These are phyloP conservation scores for Thryonomys swinderianus DNA, from an alignment of 2,113 vertebrate genomes.

Conservation along the genomic window DNA sequence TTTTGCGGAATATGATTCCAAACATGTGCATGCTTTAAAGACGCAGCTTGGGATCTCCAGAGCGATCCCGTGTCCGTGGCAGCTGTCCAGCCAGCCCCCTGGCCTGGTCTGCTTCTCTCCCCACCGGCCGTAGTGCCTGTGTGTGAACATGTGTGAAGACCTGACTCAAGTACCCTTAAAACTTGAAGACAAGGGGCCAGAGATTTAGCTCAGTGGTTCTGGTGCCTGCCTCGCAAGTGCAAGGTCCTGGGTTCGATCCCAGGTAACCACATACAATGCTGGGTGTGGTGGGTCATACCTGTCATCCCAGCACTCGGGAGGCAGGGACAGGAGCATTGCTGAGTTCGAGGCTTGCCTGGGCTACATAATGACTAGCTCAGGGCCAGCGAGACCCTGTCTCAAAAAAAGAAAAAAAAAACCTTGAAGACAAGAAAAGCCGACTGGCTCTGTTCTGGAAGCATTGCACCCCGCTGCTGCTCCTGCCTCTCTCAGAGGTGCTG, in stretches of 20 bases:
- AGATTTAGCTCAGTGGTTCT: too few relatives aligned
- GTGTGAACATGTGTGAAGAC: slow-evolving; percentile 24
- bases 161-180: neutral
- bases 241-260: too few relatives aligned
- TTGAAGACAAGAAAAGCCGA: slow-evolving; percentile 42
- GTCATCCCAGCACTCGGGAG: too few relatives aligned
- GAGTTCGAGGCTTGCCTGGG: too few relatives aligned
- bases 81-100: neutral
- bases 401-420: too few relatives aligned
- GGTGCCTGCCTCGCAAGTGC: too few relatives aligned
- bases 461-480: neutral
- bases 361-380: too few relatives aligned
- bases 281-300: too few relatives aligned
- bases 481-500: neutral
- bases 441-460: neutral
- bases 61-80: neutral
- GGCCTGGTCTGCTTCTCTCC: neutral
- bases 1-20: neutral
- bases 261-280: too few relatives aligned
- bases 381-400: too few relatives aligned
- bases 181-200: slow-evolving; percentile 43
- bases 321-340: too few relatives aligned
- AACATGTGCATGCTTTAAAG: neutral
- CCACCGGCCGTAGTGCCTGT: neutral
- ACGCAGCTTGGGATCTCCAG: neutral